Conservation (phyloP, 1,140 invertebrate genomes). For the Mizuhopecten yessoensis region DNA sequence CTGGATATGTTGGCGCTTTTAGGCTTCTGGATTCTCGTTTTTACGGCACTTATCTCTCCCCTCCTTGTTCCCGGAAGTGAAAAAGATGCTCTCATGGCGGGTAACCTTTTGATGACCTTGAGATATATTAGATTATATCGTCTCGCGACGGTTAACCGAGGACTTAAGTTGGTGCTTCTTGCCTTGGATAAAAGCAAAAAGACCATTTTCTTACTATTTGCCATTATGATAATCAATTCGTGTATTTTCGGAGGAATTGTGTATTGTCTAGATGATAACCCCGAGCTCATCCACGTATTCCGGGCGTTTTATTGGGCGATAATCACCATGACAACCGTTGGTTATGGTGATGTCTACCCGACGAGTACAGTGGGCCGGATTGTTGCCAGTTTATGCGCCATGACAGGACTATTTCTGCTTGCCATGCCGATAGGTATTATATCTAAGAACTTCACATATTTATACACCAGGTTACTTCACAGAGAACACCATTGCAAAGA, state of each 20-base stretch:
- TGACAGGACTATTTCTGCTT: neutral
- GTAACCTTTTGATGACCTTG: neutral
- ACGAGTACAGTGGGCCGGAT: neutral
- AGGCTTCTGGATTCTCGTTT: neutral
- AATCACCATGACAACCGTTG: neutral
- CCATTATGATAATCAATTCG: neutral
- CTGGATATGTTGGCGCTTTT: neutral
- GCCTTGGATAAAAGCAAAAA: neutral
- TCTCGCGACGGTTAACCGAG: neutral
- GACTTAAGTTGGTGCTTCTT: neutral
- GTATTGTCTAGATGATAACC: neutral
- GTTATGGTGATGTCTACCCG: neutral
- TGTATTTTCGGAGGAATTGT: constrained; percentile 3
- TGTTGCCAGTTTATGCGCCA: neutral
- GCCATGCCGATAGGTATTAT: neutral
- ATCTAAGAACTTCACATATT: neutral
- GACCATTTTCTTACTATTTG: constrained; percentile 5
- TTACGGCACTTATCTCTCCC: neutral
- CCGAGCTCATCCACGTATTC: neutral
- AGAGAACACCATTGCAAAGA: neutral
- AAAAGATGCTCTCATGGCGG: neutral
- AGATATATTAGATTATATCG: neutral
- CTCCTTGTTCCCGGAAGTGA: neutral
- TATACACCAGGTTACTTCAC: neutral
- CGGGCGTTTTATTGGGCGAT: neutral